Percentiles rank a stretch among this genome's conserved stretches.
Evolutionary conservation across 2,797 vertebrate species (phyloP).

Genomic region (Lithobates pipiens): DNA sequence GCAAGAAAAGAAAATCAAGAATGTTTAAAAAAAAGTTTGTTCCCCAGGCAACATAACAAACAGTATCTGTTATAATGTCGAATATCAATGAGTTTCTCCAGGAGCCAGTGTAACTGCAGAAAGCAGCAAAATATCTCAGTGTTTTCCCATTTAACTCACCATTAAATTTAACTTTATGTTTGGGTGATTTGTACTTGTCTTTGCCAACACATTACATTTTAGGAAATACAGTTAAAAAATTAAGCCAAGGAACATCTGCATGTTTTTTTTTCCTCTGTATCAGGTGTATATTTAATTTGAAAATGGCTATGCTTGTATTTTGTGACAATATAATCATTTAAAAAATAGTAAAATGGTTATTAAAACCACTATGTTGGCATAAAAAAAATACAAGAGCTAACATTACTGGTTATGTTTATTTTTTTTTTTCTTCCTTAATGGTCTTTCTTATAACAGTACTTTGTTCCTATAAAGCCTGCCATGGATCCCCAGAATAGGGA

Average conservation of each 20-base stretch:
- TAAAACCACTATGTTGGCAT: background rate
- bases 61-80: slow-evolving; percentile 34
- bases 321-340: background rate
- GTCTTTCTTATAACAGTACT: too few relatives aligned
- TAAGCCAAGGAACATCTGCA: background rate
- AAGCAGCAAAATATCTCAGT: slow-evolving; percentile 25
- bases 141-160: slow-evolving; percentile 14
- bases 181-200: background rate
- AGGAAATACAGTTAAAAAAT: background rate
- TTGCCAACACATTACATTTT: background rate
- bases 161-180: slow-evolving; percentile 20
- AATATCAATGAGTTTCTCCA: slow-evolving; percentile 53
- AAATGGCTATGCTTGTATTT: background rate
- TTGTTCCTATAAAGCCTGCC: too few relatives aligned
- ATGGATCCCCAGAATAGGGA: too few relatives aligned
- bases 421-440: background rate
- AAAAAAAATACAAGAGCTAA: background rate
- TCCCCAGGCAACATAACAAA: slow-evolving; percentile 58
- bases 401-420: background rate
- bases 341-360: background rate
- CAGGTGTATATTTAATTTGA: background rate
- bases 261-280: background rate
- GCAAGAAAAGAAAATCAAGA: slow-evolving; percentile 43
- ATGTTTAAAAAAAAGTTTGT: slow-evolving; percentile 40
- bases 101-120: background rate